Conservation (phyloP, 37 sponge, comb jelly and placozoan species). For the Theonella swinhoei region DNA sequence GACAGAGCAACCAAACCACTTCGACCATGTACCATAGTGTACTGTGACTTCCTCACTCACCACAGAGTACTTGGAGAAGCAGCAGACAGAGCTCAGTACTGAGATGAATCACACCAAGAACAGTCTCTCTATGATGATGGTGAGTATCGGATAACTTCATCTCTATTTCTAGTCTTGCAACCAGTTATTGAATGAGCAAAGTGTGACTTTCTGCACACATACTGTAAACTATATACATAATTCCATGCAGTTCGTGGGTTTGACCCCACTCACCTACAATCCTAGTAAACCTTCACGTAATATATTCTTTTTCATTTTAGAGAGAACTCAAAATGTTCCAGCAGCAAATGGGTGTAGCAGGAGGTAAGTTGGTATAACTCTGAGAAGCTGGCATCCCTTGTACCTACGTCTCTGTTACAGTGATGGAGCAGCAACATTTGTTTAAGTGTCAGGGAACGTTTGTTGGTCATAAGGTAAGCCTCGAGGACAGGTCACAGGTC, state of each 20-base stretch:
- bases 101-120: slow-evolving; percentile 41
- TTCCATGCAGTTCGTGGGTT: no score
- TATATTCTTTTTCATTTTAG: slow-evolving; percentile 12
- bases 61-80: slow-evolving; percentile 46
- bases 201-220: no score
- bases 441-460: slow-evolving; percentile 96
- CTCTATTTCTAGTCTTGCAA: no score
- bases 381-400: neutral
- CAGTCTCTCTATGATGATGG: slow-evolving; percentile 23
- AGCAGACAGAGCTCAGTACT: slow-evolving; percentile 32
- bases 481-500: neutral
- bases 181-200: no score
- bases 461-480: slow-evolving; percentile 90
- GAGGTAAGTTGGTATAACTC: slow-evolving; percentile 22
- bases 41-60: neutral
- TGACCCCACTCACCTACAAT: no score
- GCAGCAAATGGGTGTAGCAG: slow-evolving; percentile 49
- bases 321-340: slow-evolving; percentile 49
- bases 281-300: no score
- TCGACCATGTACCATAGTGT: no score
- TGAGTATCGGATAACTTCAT: no score
- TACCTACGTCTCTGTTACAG: slow-evolving; percentile 3
- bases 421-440: slow-evolving; percentile 67
- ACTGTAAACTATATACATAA: no score
- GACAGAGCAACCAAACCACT: no score